Evolutionary conservation across 64 coral and sea anemone species (phyloP).

Genomic region (Platygyra sinensis): DNA sequence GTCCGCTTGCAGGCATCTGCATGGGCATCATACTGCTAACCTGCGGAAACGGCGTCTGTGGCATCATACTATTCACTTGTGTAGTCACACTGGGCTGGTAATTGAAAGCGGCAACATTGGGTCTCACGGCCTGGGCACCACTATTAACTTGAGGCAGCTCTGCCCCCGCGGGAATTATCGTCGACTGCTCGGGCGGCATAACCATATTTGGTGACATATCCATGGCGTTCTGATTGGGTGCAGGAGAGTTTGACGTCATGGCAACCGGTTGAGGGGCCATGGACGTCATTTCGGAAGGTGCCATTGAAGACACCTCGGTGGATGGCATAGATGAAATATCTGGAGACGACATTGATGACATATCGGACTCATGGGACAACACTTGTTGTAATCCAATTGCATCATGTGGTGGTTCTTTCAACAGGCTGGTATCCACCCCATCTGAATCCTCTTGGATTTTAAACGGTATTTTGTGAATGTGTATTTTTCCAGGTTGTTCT

Average conservation of each 20-base stretch:
- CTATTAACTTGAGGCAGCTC: background rate
- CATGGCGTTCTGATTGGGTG: background rate
- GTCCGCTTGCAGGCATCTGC: background rate
- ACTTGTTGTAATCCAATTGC: background rate
- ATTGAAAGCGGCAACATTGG: background rate
- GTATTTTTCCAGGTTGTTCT: background rate
- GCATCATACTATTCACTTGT: conserved; percentile 6
- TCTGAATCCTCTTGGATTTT: conserved; percentile 25
- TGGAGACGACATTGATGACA: background rate
- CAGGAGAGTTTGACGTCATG: background rate
- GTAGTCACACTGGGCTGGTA: background rate
- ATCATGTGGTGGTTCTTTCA: background rate
- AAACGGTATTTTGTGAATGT: conserved; percentile 15
- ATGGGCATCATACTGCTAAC: background rate
- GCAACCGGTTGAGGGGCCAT: background rate
- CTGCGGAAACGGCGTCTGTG: background rate
- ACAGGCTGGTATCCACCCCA: background rate
- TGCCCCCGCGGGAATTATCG: background rate
- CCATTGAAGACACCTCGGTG: too few species aligned
- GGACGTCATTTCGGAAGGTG: background rate
- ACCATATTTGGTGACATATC: conserved; percentile 29
- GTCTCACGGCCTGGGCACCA: background rate
- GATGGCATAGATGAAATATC: too few species aligned
- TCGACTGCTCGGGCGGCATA: background rate
- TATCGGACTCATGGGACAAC: background rate